Base-by-base conservation (phyloP, 2,113 vertebrate genomes). In the Colaptes auratus region DNA sequence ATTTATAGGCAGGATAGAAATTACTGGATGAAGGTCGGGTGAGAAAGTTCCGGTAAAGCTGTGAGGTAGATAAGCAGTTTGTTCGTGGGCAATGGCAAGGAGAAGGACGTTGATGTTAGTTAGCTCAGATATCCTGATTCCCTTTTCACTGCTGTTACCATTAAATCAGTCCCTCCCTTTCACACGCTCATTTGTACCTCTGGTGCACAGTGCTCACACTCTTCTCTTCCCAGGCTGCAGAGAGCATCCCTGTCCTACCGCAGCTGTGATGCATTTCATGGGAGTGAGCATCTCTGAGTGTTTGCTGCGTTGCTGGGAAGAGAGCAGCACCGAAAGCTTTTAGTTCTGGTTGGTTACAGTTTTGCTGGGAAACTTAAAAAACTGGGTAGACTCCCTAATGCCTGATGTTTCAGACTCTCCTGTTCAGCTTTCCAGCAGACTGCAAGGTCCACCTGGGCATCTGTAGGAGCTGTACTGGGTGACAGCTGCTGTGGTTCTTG, bases 231-330 rank as follows among this genome's bases (percentile, higher is more conserved):
- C 39, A 42, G 72, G 52, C 71, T 75, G 53, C 10, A 15, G 31
- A n/a, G 30, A 36, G 6, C 28, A 55, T 69, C 36, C 33, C 10
- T 64, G 50, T 88, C 30, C 71, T 42, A 5, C 39, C 4, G 36
- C 36, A 50, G 55, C 52, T 56, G 50, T 5, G 66, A 16, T 6
- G 2, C 2, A 5, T 93, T 65, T 87, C 53, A 25, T 61, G 80
- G 75, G 77, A 89, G 81, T 66, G 91, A 96, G 44, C 6, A 0
- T 14, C 93, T 61, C 78, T 64, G 78, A 71, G 63, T 18, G 30
- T 61, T 73, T 59, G 95, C 89, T 94, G 92, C 31, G 42, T 3
- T 20, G 83, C 59, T 86, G 59, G 83, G 78, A 76, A 28, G 56
- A 75, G 78, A 91, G 55, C 65, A 91, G 73, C 60, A 25, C 25